These are phyloP conservation scores for Plectropomus leopardus DNA, from an alignment of 2,113 vertebrate genomes.

Conservation along the genomic window DNA sequence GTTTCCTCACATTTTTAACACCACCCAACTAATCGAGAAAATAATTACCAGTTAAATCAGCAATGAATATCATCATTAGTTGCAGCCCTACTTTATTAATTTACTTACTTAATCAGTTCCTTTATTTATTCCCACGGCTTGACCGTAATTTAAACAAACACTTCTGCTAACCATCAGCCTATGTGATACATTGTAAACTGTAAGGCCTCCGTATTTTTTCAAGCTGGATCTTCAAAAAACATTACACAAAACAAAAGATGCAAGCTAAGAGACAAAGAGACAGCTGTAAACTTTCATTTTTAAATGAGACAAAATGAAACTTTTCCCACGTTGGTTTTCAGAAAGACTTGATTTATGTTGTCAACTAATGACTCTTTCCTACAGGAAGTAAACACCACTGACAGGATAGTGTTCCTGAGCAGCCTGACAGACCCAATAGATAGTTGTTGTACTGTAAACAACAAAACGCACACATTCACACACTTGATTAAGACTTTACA, in stretches of 20 bases:
- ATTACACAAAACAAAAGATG: background rate
- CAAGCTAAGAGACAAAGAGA: background rate
- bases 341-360: constrained; percentile 46
- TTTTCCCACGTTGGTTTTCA: constrained; percentile 44
- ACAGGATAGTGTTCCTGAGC: constrained; percentile 56
- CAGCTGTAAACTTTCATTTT: background rate
- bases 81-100: background rate
- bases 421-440: background rate
- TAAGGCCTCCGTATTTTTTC: background rate
- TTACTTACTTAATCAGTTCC: no score
- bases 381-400: constrained; percentile 68
- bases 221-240: background rate
- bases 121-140: background rate
- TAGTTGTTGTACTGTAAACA: background rate
- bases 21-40: no score
- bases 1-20: no score
- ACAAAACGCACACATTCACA: constrained; percentile 10
- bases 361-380: constrained; percentile 39
- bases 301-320: background rate
- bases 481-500: constrained; percentile 3
- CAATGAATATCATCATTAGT: no score
- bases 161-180: background rate
- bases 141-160: background rate
- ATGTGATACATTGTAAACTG: background rate
- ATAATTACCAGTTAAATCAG: no score